Percentiles rank a stretch among this genome's conserved stretches.
These are phyloP conservation scores for Laodelphax striatellus DNA, from an alignment of 1,140 invertebrate species.

Conservation along the genomic window DNA sequence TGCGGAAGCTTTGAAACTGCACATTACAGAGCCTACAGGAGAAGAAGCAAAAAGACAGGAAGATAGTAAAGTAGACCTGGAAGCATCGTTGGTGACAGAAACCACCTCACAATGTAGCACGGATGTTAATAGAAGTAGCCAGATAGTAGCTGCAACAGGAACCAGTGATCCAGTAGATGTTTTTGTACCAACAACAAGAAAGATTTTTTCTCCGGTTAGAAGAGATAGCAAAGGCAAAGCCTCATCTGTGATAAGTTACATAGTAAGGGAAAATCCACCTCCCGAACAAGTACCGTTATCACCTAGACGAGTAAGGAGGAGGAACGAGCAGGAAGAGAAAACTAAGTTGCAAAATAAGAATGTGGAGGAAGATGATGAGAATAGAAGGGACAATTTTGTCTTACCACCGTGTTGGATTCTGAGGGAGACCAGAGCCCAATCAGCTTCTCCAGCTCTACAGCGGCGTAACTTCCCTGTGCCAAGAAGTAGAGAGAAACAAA, in stretches of 20 bases:
- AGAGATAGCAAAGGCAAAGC: conserved; percentile 38
- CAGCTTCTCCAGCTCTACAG: conserved; percentile 14
- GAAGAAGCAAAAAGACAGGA: not conserved
- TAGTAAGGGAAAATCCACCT: conserved; percentile 17
- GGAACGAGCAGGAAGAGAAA: conserved; percentile 24
- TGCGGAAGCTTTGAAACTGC: no score
- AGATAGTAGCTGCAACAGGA: no score
- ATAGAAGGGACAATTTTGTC: conserved; percentile 5
- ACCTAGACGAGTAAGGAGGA: conserved; percentile 16
- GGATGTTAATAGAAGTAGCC: no score
- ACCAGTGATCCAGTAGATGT: conserved; percentile 32
- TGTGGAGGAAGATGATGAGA: not conserved
- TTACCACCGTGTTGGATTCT: conserved; percentile 17
- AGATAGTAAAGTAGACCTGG: not conserved
- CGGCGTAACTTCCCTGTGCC: conserved; percentile 4
- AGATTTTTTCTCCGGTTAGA: conserved; percentile 58
- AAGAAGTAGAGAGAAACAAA: conserved; percentile 4
- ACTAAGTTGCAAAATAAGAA: not conserved
- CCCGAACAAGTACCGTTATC: not conserved
- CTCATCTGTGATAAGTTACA: conserved; percentile 21
- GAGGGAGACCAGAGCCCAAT: conserved; percentile 12
- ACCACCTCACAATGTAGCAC: no score
- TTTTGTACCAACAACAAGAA: conserved; percentile 62
- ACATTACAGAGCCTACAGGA: not conserved
- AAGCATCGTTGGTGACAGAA: not conserved